Percentiles rank a stretch among this genome's conserved stretches.
Evolutionary conservation across 2,888 invertebrate species (phyloP).

Genomic region (Drosophila atripex): DNA sequence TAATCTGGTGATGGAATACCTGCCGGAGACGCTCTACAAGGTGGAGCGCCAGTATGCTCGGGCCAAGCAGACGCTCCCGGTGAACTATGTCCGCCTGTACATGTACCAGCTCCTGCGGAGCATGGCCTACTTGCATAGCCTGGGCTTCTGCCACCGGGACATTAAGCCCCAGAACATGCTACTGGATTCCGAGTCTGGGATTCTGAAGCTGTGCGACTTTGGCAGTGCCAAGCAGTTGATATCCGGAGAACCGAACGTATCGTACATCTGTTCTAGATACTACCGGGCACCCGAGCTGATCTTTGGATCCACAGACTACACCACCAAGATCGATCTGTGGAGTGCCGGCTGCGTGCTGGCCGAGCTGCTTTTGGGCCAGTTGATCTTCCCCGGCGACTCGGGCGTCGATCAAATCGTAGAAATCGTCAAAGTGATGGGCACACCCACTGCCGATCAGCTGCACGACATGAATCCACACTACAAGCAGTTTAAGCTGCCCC

Average conservation of each 20-base stretch:
- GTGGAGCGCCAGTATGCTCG: conserved; percentile 99
- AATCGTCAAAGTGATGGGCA: conserved; percentile 99
- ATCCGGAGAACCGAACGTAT: conserved; percentile 98
- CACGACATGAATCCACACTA: conserved; percentile 99
- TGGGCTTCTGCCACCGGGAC: conserved; percentile 99
- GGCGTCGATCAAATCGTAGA: conserved; percentile 99
- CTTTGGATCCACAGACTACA: conserved; percentile 99
- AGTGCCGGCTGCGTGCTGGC: conserved; percentile 99
- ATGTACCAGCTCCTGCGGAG: conserved; percentile 99
- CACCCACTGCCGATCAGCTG: conserved; percentile 99
- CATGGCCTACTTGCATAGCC: conserved; percentile 98
- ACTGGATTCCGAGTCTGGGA: conserved; percentile 97
- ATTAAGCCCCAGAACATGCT: conserved; percentile 99
- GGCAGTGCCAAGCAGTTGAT: conserved; percentile 99
- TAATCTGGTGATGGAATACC: conserved; percentile 99
- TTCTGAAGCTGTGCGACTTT: conserved; percentile 99
- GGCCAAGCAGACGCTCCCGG: conserved; percentile 99
- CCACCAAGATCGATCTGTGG: conserved; percentile 98
- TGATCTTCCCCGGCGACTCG: conserved; percentile 99
- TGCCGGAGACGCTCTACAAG: conserved; percentile 99
- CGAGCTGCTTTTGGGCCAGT: conserved; percentile 97
- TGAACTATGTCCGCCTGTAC: conserved; percentile 99
- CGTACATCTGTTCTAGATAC: conserved; percentile 99
- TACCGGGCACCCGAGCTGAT: conserved; percentile 99
- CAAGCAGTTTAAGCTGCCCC: conserved; percentile 99